These are phyloP conservation scores for Aphelinus certus DNA, from an alignment of 1,140 invertebrate genomes.

Conservation along the genomic window DNA sequence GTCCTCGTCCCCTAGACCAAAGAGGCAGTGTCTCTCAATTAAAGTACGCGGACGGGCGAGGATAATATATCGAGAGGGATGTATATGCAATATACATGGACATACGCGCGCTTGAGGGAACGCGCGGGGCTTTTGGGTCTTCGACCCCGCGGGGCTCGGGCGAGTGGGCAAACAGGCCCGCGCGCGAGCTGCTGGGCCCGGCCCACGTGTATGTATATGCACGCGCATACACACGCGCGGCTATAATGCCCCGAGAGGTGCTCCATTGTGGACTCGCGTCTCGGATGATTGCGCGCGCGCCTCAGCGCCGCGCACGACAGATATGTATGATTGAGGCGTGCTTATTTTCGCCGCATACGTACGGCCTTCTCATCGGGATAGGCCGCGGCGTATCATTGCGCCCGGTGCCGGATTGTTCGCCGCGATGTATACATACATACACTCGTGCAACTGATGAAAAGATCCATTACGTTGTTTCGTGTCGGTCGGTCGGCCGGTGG, in stretches of 20 bases:
- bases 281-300: too few relatives aligned
- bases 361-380: not conserved
- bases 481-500: not conserved
- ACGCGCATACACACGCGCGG: too few relatives aligned
- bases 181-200: conserved; percentile 26
- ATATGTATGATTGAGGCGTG: too few relatives aligned
- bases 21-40: conserved; percentile 5
- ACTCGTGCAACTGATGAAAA: too few relatives aligned
- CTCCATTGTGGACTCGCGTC: too few relatives aligned
- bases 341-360: too few relatives aligned
- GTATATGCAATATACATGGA: too few relatives aligned
- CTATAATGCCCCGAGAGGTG: too few relatives aligned
- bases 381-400: conserved; percentile 36
- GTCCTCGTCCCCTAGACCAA: too few relatives aligned
- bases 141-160: conserved; percentile 8
- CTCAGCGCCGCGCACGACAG: too few relatives aligned
- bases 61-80: conserved; percentile 2
- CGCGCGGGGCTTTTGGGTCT: conserved; percentile 5
- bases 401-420: conserved; percentile 34
- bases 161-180: conserved; percentile 60
- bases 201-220: conserved; percentile 47
- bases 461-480: conserved; percentile 9
- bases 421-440: too few relatives aligned
- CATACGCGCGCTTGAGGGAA: too few relatives aligned
- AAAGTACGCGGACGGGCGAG: conserved; percentile 1